These are phyloP conservation scores for Fregata magnificens DNA, from an alignment of 2,113 vertebrate genomes.

Conservation along the genomic window DNA sequence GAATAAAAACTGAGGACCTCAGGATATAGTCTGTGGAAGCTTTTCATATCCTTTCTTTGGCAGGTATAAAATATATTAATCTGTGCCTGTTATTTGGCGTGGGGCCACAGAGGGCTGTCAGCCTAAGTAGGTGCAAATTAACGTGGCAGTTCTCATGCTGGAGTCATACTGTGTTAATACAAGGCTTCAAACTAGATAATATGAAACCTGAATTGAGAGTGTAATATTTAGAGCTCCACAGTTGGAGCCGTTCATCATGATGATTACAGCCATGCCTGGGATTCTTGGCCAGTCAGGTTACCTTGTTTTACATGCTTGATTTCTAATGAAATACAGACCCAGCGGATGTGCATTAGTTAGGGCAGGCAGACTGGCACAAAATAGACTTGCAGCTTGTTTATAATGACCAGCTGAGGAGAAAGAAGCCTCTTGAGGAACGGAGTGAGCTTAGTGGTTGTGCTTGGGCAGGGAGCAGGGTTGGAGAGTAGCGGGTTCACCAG, in stretches of 20 bases:
- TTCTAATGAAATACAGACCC: neutral
- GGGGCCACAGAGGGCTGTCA: neutral
- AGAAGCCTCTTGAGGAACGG: neutral
- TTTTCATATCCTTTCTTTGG: neutral
- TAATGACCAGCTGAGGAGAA: neutral
- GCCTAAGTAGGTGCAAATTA: neutral
- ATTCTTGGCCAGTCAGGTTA: neutral
- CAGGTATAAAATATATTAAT: neutral
- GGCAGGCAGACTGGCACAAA: neutral
- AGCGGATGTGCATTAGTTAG: neutral
- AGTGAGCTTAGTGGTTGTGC: neutral
- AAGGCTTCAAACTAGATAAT: neutral
- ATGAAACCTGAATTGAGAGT: neutral
- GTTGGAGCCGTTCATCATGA: neutral
- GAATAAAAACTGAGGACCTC: neutral
- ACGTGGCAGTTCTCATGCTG: neutral
- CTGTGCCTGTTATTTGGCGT: neutral
- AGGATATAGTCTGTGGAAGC: neutral
- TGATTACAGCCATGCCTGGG: neutral
- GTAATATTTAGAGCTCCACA: neutral
- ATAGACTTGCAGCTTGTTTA: neutral
- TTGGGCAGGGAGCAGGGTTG: neutral
- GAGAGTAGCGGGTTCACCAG: neutral
- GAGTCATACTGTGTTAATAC: neutral
- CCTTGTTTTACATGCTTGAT: neutral